phyloP scores from a whole-genome alignment of 2,797 vertebrate species.

The Dipus sagitta region DNA sequence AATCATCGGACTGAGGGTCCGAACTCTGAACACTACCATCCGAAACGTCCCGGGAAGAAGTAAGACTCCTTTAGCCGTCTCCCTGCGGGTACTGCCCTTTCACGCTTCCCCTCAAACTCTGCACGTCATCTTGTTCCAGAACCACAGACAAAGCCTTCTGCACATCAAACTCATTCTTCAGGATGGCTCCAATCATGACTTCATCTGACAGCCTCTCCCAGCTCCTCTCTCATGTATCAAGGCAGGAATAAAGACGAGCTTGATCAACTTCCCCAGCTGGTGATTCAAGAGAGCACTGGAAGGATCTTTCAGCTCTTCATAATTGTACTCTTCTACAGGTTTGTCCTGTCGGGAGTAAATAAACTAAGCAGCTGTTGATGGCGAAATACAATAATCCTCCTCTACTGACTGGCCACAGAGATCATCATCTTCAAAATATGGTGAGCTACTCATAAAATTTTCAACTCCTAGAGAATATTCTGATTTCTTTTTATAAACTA shows the following conservation, averaged over 20 bases:
- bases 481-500: neutral
- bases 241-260: conserved; percentile 95
- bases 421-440: conserved; percentile 95
- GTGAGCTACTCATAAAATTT: neutral
- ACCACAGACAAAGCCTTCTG: conserved; percentile 94
- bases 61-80: conserved; percentile 95
- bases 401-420: conserved; percentile 98
- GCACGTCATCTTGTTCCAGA: conserved; percentile 90
- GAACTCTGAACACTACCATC: conserved; percentile 82
- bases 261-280: conserved; percentile 92
- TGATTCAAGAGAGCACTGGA: conserved; percentile 76
- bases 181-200: conserved; percentile 91
- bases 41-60: conserved; percentile 89
- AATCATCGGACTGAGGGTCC: conserved; percentile 75
- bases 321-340: conserved; percentile 90
- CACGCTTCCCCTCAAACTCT: conserved; percentile 85
- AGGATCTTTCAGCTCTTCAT: conserved; percentile 87
- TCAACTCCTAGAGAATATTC: conserved; percentile 4
- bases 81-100: conserved; percentile 84
- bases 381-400: conserved; percentile 98
- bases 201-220: conserved; percentile 95
- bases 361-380: conserved; percentile 99
- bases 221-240: conserved; percentile 96
- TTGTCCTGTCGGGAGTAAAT: conserved; percentile 96
- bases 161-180: conserved; percentile 93